A percentile compares a stretch with the other conserved stretches of the same genome.
Conservation (phyloP, 1,140 invertebrate species). For the Pygmarrhopalites habei region DNA sequence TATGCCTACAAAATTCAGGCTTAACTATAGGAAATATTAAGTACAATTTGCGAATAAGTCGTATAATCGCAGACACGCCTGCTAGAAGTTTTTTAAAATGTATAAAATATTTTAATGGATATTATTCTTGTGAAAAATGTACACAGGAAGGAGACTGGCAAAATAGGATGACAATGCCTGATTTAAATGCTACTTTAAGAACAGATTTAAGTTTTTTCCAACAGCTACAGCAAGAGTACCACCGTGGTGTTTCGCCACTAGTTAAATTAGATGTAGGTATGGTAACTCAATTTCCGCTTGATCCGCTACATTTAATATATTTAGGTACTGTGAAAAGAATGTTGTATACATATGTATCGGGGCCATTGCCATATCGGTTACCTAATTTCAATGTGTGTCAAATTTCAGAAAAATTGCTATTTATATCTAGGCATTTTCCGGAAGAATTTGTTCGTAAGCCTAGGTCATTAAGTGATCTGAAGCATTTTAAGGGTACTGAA, state of each 20-base stretch:
- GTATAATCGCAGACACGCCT: too few species aligned
- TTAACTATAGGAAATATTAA: too few species aligned
- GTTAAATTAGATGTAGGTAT: conserved; percentile 8
- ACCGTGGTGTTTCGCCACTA: conserved; percentile 10
- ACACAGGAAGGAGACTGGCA: not conserved
- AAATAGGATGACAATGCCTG: not conserved
- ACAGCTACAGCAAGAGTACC: conserved; percentile 2
- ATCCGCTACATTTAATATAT: conserved; percentile 17
- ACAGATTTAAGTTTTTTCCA: conserved; percentile 2
- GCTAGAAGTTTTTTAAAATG: too few species aligned
- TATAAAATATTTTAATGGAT: too few species aligned
- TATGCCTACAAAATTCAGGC: too few species aligned
- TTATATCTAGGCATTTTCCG: conserved; percentile 31
- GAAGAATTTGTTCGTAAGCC: conserved; percentile 45
- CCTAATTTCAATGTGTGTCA: not conserved
- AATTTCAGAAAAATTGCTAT: not conserved
- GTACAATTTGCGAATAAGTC: too few species aligned
- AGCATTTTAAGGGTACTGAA: conserved; percentile 48
- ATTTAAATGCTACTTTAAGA: not conserved
- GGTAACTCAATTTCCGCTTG: conserved; percentile 11
- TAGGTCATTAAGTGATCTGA: conserved; percentile 41
- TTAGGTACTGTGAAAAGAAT: conserved; percentile 18
- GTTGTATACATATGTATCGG: not conserved
- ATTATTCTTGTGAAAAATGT: not conserved
- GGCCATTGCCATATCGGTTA: not conserved